A percentile compares a stretch with the other conserved stretches of the same genome.
phyloP scores from a whole-genome alignment of 1,140 invertebrate genomes.

The Hestina assimilis region DNA sequence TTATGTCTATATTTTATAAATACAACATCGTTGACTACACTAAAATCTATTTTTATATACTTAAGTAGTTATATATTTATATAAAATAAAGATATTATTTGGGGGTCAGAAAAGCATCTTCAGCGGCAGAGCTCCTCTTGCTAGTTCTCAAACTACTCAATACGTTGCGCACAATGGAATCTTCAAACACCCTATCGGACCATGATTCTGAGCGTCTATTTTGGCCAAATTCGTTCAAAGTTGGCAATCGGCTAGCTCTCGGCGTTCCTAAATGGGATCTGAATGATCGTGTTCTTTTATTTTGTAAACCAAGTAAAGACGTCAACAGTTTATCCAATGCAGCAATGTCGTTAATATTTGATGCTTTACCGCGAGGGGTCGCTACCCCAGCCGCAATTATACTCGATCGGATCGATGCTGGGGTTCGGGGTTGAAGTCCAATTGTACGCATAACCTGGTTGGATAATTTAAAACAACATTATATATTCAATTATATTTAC shows the following conservation, averaged over 20 bases:
- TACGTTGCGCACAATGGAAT: slow-evolving; percentile 57
- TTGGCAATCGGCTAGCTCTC: slow-evolving; percentile 47
- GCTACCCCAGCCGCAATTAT: slow-evolving; percentile 41
- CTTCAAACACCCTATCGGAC: slow-evolving; percentile 61
- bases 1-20: too few species aligned
- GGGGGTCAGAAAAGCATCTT: slow-evolving; percentile 65
- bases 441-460: slow-evolving; percentile 56
- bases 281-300: slow-evolving; percentile 49
- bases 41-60: background rate
- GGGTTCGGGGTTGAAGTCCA: slow-evolving; percentile 49
- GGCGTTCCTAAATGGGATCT: slow-evolving; percentile 58
- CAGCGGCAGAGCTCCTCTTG: slow-evolving; percentile 44
- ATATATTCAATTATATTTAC: background rate
- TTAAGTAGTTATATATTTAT: too few species aligned
- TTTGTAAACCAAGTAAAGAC: slow-evolving; percentile 60
- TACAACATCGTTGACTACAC: too few species aligned
- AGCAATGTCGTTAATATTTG: slow-evolving; percentile 60
- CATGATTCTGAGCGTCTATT: slow-evolving; percentile 57
- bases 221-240: slow-evolving; percentile 28
- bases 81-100: slow-evolving; percentile 30
- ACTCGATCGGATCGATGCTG: slow-evolving; percentile 48
- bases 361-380: slow-evolving; percentile 39
- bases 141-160: slow-evolving; percentile 52
- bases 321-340: slow-evolving; percentile 70
- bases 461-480: background rate